A percentile compares a stretch with the other conserved stretches of the same genome.
phyloP scores from a whole-genome alignment of 1,140 invertebrate genomes.

The Pseudomyrmex flavicornis region DNA sequence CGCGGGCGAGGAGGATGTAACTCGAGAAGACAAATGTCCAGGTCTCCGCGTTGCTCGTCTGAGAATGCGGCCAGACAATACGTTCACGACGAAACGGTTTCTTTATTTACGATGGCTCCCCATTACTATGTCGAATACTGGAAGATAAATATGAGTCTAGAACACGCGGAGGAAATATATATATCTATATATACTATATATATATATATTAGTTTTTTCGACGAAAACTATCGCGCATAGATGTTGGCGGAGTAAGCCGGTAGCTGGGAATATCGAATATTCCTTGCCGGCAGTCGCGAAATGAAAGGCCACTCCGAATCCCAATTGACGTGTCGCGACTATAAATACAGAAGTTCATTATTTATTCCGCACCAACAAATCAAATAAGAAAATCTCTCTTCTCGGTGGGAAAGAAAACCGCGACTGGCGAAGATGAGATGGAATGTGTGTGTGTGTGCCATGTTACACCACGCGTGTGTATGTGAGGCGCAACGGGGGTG shows the following conservation, averaged over 20 bases:
- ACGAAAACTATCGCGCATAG: slow-evolving; percentile 43
- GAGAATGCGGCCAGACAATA: slow-evolving; percentile 50
- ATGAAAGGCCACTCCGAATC: slow-evolving; percentile 41
- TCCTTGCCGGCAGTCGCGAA: slow-evolving; percentile 10
- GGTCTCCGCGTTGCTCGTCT: slow-evolving; percentile 18
- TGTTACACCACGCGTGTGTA: neutral
- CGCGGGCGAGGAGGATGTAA: slow-evolving; percentile 36
- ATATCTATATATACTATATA: no score
- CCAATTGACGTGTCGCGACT: slow-evolving; percentile 34
- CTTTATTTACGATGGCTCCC: slow-evolving; percentile 61
- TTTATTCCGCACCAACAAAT: slow-evolving; percentile 59
- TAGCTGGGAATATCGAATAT: slow-evolving; percentile 34
- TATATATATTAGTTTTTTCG: neutral
- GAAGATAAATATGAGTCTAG: slow-evolving; percentile 47
- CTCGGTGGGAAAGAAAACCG: slow-evolving; percentile 23
- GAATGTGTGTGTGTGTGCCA: neutral
- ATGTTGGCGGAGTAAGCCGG: neutral
- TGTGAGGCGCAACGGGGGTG: slow-evolving; percentile 18
- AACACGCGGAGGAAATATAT: slow-evolving; percentile 26
- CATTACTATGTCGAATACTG: slow-evolving; percentile 54
- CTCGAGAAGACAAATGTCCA: slow-evolving; percentile 60
- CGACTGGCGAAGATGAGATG: slow-evolving; percentile 14
- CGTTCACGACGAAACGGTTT: slow-evolving; percentile 50
- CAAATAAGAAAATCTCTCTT: slow-evolving; percentile 64
- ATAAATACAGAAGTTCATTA: slow-evolving; percentile 64